These are phyloP conservation scores for Akabosia matsudoensis DNA, from an alignment of 1,140 invertebrate genomes.

Conservation along the genomic window DNA sequence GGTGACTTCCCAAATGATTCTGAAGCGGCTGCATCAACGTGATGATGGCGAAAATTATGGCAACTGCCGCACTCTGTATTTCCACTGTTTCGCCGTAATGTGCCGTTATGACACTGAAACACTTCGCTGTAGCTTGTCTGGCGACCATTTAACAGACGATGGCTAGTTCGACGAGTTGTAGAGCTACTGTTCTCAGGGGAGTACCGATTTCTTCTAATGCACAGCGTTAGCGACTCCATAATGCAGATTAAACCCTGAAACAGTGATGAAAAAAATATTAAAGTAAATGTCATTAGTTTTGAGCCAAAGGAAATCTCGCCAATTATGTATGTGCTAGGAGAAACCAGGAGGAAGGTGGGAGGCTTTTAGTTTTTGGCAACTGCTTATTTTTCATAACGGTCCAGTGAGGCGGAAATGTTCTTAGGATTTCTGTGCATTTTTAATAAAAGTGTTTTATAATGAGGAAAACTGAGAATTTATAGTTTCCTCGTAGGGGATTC, in stretches of 20 bases:
- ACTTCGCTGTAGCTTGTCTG: constrained; percentile 13
- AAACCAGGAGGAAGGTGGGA: too few relatives aligned
- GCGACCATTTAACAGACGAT: background rate
- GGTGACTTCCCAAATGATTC: constrained; percentile 10
- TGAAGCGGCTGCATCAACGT: background rate
- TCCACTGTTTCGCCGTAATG: background rate
- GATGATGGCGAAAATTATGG: constrained; percentile 1
- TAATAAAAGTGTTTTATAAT: too few relatives aligned
- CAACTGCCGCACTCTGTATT: background rate
- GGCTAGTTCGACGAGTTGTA: constrained; percentile 2
- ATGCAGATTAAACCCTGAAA: constrained; percentile 26
- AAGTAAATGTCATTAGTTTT: background rate
- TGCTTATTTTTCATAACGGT: too few relatives aligned
- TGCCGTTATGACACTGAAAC: constrained; percentile 3
- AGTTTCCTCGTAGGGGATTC: too few relatives aligned
- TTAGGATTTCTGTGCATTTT: too few relatives aligned
- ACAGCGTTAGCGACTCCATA: background rate
- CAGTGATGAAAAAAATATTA: background rate
- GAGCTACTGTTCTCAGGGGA: constrained; percentile 23
- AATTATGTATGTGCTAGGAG: too few relatives aligned
- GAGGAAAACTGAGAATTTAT: too few relatives aligned
- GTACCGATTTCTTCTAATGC: background rate
- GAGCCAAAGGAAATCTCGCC: background rate
- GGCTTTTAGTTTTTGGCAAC: too few relatives aligned
- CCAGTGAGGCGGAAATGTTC: too few relatives aligned